phyloP scores from a whole-genome alignment of 2,797 vertebrate species.

The Gymnoscopelus microlampas region DNA sequence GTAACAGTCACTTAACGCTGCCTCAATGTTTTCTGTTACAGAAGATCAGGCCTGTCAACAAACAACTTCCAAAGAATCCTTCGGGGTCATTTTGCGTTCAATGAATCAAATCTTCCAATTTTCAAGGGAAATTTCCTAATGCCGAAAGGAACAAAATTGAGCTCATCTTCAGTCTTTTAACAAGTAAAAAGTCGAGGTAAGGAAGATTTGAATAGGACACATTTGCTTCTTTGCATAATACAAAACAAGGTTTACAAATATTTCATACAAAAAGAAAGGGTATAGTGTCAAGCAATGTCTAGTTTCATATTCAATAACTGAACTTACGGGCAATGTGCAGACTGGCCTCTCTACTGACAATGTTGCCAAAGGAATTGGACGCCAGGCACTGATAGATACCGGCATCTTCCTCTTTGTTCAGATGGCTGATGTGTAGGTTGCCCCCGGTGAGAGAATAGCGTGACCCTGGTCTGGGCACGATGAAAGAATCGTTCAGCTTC shows the following conservation, averaged over 20 bases:
- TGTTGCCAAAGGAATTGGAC: constrained; percentile 91
- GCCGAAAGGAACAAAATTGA: not conserved
- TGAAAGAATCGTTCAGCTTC: constrained; percentile 91
- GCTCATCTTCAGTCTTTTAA: not conserved
- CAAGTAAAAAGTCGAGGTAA: not conserved
- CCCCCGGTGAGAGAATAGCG: constrained; percentile 89
- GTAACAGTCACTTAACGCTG: constrained; percentile 6
- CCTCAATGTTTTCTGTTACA: constrained; percentile 23
- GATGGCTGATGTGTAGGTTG: constrained; percentile 89
- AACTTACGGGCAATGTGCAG: constrained; percentile 96
- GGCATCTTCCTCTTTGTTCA: constrained; percentile 89
- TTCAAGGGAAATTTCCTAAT: constrained; percentile 39
- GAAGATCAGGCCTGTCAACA: constrained; percentile 39
- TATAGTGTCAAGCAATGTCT: not conserved
- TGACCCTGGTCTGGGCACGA: constrained; percentile 85
- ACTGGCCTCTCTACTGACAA: constrained; percentile 91
- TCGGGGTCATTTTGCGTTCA: constrained; percentile 46
- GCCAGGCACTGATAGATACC: constrained; percentile 94
- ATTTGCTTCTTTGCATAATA: not conserved
- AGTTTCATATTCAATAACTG: not conserved
- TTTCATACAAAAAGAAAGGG: not conserved
- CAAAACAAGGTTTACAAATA: not conserved
- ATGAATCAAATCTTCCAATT: constrained; percentile 33
- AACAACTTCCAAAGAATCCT: constrained; percentile 38
- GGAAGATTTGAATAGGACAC: constrained; percentile 2